Conservation (phyloP, 2,797 vertebrate genomes). For the Bovichtus variegatus region DNA sequence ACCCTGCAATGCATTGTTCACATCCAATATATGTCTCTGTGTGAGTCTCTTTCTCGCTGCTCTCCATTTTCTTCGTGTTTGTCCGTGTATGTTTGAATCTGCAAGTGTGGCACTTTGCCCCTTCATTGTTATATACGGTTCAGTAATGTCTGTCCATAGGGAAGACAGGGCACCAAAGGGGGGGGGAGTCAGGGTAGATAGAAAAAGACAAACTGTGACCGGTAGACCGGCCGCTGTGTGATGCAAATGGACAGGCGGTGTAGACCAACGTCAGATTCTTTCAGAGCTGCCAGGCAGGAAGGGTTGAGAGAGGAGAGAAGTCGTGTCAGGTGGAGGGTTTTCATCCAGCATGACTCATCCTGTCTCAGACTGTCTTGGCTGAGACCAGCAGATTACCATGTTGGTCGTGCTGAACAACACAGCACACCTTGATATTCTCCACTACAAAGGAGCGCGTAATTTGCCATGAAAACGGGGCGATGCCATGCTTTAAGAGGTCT, state of each 20-base stretch:
- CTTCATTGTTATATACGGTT: constrained; percentile 34
- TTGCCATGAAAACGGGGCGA: not conserved
- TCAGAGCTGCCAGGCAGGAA: constrained; percentile 44
- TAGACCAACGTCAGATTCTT: constrained; percentile 38
- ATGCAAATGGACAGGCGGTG: constrained; percentile 60
- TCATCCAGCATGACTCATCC: constrained; percentile 62
- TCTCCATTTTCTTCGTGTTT: constrained; percentile 29
- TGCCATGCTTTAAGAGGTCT: not conserved
- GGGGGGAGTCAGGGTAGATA: constrained; percentile 27
- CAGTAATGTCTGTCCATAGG: constrained; percentile 8
- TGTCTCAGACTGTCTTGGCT: constrained; percentile 19
- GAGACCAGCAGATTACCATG: constrained; percentile 19
- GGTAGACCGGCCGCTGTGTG: constrained; percentile 30
- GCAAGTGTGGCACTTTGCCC: constrained; percentile 26
- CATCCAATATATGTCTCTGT: constrained; percentile 31
- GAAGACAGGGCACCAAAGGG: constrained; percentile 1
- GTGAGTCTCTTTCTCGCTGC: constrained; percentile 10
- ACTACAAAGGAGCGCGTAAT: constrained; percentile 1
- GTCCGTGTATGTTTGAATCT: constrained; percentile 43
- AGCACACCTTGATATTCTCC: not conserved
- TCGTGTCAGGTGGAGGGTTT: constrained; percentile 47
- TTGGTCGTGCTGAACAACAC: constrained; percentile 34
- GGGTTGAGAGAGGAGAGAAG: constrained; percentile 42
- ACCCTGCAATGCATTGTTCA: constrained; percentile 33
- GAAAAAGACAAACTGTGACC: constrained; percentile 64